These are phyloP conservation scores for Phrynosoma blainvillii DNA, from an alignment of 2,113 vertebrate genomes.

Conservation along the genomic window DNA sequence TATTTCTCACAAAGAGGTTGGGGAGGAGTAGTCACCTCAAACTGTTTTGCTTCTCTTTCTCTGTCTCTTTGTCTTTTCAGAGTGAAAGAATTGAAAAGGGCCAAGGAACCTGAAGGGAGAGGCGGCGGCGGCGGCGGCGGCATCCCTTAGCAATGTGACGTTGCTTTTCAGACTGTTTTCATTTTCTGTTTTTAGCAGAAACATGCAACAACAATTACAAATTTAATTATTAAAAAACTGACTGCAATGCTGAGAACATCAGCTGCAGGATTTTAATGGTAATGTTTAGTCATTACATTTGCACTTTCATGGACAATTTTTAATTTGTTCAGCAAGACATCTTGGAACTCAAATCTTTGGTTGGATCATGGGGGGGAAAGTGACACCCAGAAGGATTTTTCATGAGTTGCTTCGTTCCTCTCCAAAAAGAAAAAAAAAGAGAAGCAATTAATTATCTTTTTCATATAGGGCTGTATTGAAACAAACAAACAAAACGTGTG, in stretches of 20 bases:
- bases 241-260: conserved; percentile 85
- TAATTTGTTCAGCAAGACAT: conserved; percentile 89
- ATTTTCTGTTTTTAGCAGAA: conserved; percentile 96
- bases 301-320: conserved; percentile 90
- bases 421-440: conserved; percentile 60
- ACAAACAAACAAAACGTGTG: conserved; percentile 75
- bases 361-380: conserved; percentile 76
- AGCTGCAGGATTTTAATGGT: conserved; percentile 88
- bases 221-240: conserved; percentile 73
- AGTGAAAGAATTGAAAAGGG: conserved; percentile 99
- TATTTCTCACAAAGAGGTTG: conserved; percentile 23
- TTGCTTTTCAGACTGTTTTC: conserved; percentile 94
- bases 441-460: conserved; percentile 78
- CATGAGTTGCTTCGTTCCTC: conserved; percentile 77
- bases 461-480: conserved; percentile 86
- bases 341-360: conserved; percentile 84
- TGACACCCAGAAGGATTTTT: conserved; percentile 76
- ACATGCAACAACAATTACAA: conserved; percentile 89
- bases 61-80: conserved; percentile 83
- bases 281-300: conserved; percentile 90
- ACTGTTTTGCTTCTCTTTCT: not conserved
- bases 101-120: conserved; percentile 98
- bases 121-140: conserved; percentile 86
- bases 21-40: not conserved
- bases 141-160: conserved; percentile 97